Conservation (phyloP, 2,888 invertebrate genomes). For the Cryptophagus acutangulus region DNA sequence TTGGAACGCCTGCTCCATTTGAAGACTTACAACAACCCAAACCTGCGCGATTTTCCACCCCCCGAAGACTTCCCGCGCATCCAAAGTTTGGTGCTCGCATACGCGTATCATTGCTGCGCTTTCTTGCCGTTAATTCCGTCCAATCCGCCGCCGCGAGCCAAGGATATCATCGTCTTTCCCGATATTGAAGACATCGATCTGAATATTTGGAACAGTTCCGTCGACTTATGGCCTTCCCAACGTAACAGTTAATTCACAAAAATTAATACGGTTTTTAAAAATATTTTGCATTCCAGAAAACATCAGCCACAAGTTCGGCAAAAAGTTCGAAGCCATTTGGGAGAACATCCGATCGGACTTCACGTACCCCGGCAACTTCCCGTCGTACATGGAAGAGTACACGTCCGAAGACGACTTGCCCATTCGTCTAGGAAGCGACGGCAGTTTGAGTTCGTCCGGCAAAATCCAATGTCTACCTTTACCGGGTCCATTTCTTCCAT, state of each 20-base stretch:
- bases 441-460: slow-evolving; percentile 36
- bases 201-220: slow-evolving; percentile 74
- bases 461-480: slow-evolving; percentile 74
- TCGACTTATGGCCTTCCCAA: slow-evolving; percentile 78
- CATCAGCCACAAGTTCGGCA: slow-evolving; percentile 66
- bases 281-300: slow-evolving; percentile 55
- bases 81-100: slow-evolving; percentile 79
- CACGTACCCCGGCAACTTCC: slow-evolving; percentile 64
- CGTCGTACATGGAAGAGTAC: slow-evolving; percentile 68
- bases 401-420: slow-evolving; percentile 58
- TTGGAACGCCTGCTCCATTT: slow-evolving; percentile 74
- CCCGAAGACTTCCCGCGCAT: slow-evolving; percentile 83
- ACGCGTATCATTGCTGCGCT: slow-evolving; percentile 95
- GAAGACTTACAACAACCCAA: slow-evolving; percentile 89
- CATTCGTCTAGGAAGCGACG: slow-evolving; percentile 36
- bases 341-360: slow-evolving; percentile 66
- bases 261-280: slow-evolving; percentile 1
- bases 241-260: slow-evolving; percentile 51
- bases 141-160: slow-evolving; percentile 50
- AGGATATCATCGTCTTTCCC: slow-evolving; percentile 66
- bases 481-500: slow-evolving; percentile 92
- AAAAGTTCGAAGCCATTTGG: slow-evolving; percentile 65
- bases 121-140: slow-evolving; percentile 66
- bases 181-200: slow-evolving; percentile 66
- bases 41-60: slow-evolving; percentile 79